These are phyloP conservation scores for Callimorpha dominula DNA, from an alignment of 2,888 invertebrate species.

Conservation along the genomic window DNA sequence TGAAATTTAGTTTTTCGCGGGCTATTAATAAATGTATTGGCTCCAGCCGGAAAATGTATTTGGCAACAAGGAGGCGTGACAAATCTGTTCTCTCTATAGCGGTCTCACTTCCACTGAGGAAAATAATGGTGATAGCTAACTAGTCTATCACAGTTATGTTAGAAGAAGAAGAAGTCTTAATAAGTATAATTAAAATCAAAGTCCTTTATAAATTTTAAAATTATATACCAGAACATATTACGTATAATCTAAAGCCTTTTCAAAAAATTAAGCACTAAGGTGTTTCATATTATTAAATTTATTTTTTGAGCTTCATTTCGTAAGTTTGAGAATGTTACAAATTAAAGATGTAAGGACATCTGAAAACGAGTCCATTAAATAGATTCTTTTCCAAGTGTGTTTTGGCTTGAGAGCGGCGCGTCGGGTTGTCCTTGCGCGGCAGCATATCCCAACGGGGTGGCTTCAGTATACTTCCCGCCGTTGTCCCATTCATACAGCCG, in stretches of 20 bases:
- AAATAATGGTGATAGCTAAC: neutral
- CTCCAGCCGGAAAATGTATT: conserved; percentile 4
- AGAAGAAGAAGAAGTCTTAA: neutral
- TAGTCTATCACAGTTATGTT: too few relatives aligned
- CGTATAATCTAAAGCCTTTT: neutral
- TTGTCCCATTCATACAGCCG: conserved; percentile 45
- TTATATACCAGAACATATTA: too few relatives aligned
- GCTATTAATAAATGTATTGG: neutral
- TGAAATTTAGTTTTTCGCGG: conserved; percentile 8
- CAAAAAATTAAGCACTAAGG: neutral
- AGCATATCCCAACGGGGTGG: conserved; percentile 31
- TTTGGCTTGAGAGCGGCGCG: conserved; percentile 9
- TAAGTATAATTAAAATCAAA: neutral
- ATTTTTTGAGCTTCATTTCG: neutral
- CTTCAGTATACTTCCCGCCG: conserved; percentile 52
- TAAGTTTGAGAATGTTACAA: too few relatives aligned
- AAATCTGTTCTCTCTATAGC: conserved; percentile 4
- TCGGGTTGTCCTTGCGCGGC: conserved; percentile 50
- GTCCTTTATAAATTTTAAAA: neutral
- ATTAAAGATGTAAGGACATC: too few relatives aligned
- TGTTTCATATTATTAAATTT: neutral
- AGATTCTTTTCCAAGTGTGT: neutral
- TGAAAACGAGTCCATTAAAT: neutral
- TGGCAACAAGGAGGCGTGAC: neutral
- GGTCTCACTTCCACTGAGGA: conserved; percentile 7